A percentile compares a stretch with the other conserved stretches of the same genome.
Conservation (phyloP, 2,113 vertebrate species). For the Percopsis transmontana region DNA sequence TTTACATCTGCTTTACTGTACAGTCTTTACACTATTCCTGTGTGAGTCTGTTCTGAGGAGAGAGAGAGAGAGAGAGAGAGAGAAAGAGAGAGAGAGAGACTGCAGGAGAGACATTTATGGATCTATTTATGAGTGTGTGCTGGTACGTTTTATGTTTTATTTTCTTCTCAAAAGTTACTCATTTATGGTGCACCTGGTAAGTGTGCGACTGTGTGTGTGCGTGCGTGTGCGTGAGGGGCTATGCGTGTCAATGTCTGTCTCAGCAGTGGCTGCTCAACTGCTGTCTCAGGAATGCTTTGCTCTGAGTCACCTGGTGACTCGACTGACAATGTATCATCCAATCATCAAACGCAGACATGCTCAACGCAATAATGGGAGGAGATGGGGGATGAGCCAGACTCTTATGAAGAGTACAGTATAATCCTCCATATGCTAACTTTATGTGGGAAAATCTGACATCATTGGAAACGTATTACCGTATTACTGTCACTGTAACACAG, state of each 20-base stretch:
- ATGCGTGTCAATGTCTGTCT: constrained; percentile 31
- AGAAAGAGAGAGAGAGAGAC: constrained; percentile 11
- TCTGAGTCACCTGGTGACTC: constrained; percentile 76
- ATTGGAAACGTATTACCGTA: too few species aligned
- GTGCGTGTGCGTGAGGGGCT: constrained; percentile 16
- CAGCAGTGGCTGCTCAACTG: constrained; percentile 56
- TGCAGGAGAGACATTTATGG: constrained; percentile 24
- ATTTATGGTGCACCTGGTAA: constrained; percentile 75
- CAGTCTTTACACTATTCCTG: constrained; percentile 5
- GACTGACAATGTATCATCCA: constrained; percentile 44
- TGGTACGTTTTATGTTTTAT: constrained; percentile 45
- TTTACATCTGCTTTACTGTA: constrained; percentile 6
- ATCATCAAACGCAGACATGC: constrained; percentile 24
- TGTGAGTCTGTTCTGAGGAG: constrained; percentile 11
- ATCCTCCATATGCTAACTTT: too few species aligned
- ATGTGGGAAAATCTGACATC: too few species aligned
- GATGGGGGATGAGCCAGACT: too few species aligned
- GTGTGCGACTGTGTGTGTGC: constrained; percentile 32
- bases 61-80: constrained; percentile 6
- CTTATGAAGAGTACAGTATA: background rate
- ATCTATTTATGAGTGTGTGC: constrained; percentile 55
- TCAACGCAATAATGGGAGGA: too few species aligned
- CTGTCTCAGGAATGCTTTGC: constrained; percentile 66
- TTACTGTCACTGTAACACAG: too few species aligned
- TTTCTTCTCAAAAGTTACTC: constrained; percentile 71